phyloP scores from a whole-genome alignment of 2,888 invertebrate genomes.

The Ecliptopera silaceata region DNA sequence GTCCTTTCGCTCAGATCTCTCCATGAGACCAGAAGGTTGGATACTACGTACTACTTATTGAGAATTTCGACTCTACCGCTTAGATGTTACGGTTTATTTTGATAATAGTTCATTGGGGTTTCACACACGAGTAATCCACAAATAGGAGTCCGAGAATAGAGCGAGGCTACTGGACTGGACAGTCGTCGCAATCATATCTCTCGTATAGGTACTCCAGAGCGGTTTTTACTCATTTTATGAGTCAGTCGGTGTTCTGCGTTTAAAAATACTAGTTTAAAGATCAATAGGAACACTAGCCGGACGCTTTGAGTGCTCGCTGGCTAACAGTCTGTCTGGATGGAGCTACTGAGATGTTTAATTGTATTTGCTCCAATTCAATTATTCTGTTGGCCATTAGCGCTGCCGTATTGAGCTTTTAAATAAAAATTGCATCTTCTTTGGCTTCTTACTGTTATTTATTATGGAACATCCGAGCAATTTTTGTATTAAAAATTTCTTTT shows the following conservation, averaged over 20 bases:
- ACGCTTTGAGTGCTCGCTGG: slow-evolving; percentile 3
- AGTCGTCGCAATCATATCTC: slow-evolving; percentile 72
- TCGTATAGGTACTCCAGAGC: slow-evolving; percentile 40
- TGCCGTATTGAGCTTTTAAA: slow-evolving; percentile 15
- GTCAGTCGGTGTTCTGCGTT: slow-evolving; percentile 31
- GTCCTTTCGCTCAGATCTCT: slow-evolving; percentile 68
- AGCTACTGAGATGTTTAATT: slow-evolving; percentile 20
- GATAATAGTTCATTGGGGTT: slow-evolving; percentile 53
- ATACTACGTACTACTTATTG: slow-evolving; percentile 35
- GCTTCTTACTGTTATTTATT: not conserved
- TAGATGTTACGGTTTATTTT: slow-evolving; percentile 60
- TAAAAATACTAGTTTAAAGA: slow-evolving; percentile 25
- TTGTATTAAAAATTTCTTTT: too few relatives aligned
- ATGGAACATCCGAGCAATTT: not conserved
- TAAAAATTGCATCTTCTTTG: not conserved
- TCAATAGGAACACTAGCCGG: slow-evolving; percentile 19
- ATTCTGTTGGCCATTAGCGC: slow-evolving; percentile 3
- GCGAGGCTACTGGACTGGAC: slow-evolving; percentile 81
- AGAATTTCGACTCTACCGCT: slow-evolving; percentile 56
- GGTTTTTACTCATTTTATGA: slow-evolving; percentile 38
- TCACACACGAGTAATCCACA: slow-evolving; percentile 75
- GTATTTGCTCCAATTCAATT: slow-evolving; percentile 16
- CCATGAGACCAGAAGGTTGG: slow-evolving; percentile 52
- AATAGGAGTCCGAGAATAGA: slow-evolving; percentile 82
- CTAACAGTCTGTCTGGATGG: not conserved